Conservation (phyloP, 2,888 invertebrate genomes). For the Hermaeophaga mercurialis region DNA sequence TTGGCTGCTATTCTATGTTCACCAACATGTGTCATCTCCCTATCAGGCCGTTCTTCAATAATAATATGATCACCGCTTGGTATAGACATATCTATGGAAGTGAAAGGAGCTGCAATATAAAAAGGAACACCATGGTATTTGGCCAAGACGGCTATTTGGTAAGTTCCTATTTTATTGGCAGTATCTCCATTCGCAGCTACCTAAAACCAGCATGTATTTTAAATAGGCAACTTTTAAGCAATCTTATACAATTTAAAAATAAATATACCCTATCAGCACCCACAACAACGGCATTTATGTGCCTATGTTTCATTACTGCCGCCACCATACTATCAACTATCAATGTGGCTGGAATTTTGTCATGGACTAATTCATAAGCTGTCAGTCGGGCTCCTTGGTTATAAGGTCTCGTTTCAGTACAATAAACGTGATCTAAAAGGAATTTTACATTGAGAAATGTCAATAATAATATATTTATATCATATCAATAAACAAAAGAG, state of each 20-base stretch:
- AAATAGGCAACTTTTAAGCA: background rate
- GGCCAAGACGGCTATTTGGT: slow-evolving; percentile 92
- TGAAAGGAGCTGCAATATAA: slow-evolving; percentile 92
- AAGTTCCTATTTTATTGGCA: slow-evolving; percentile 98
- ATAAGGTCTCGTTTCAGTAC: slow-evolving; percentile 97
- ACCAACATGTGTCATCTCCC: slow-evolving; percentile 90
- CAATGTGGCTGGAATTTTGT: slow-evolving; percentile 88
- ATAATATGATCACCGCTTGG: slow-evolving; percentile 83
- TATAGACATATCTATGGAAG: slow-evolving; percentile 84
- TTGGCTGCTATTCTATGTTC: slow-evolving; percentile 86
- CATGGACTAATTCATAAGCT: slow-evolving; percentile 92
- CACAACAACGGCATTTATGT: slow-evolving; percentile 91
- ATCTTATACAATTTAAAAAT: background rate
- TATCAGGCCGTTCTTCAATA: slow-evolving; percentile 91
- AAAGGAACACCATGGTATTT: slow-evolving; percentile 91
- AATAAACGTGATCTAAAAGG: slow-evolving; percentile 82
- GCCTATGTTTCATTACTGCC: slow-evolving; percentile 81
- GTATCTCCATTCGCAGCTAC: slow-evolving; percentile 96
- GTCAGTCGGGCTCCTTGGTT: slow-evolving; percentile 96
- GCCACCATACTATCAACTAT: slow-evolving; percentile 97
- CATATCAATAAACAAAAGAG: too few species aligned
- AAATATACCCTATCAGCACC: slow-evolving; percentile 87
- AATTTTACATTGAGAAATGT: too few species aligned
- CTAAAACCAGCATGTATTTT: slow-evolving; percentile 50
- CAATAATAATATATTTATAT: too few species aligned